Evolutionary conservation across 2,113 vertebrate genomes (phyloP).

Genomic region (Actinemys pallida): DNA sequence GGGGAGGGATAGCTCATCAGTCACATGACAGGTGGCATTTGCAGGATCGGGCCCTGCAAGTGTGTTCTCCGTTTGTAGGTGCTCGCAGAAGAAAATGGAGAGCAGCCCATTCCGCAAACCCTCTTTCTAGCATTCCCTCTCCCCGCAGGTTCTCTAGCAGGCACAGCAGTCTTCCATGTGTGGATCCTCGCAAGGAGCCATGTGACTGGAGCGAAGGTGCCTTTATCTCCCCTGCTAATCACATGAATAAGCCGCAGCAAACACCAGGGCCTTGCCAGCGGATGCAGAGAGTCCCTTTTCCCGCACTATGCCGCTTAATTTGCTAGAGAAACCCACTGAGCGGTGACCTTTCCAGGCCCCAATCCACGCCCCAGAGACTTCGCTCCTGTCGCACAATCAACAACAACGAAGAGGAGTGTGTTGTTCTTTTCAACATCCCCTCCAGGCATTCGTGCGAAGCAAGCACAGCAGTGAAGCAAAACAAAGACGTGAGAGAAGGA

Average conservation of each 20-base stretch:
- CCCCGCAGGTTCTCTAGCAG: neutral
- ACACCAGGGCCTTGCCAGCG: too few relatives aligned
- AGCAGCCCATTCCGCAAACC: neutral
- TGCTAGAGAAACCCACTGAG: neutral
- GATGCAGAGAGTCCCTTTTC: neutral
- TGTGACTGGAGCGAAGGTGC: neutral
- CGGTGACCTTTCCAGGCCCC: neutral
- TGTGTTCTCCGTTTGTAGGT: neutral
- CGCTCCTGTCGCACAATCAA: neutral
- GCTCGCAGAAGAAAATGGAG: neutral
- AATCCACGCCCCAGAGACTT: neutral
- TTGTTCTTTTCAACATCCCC: accelerated
- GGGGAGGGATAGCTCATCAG: neutral
- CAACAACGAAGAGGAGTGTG: neutral
- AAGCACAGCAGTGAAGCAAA: neutral
- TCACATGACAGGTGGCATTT: too few relatives aligned
- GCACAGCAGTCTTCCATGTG: neutral
- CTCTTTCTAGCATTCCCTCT: neutral
- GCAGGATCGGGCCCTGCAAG: neutral
- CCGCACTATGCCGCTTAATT: neutral
- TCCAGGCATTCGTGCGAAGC: neutral
- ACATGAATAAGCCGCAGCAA: neutral
- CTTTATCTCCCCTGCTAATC: neutral
- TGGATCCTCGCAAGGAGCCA: neutral
- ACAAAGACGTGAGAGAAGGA: accelerated